Conservation (phyloP, 2,888 invertebrate genomes). For the Scotopteryx bipunctaria region DNA sequence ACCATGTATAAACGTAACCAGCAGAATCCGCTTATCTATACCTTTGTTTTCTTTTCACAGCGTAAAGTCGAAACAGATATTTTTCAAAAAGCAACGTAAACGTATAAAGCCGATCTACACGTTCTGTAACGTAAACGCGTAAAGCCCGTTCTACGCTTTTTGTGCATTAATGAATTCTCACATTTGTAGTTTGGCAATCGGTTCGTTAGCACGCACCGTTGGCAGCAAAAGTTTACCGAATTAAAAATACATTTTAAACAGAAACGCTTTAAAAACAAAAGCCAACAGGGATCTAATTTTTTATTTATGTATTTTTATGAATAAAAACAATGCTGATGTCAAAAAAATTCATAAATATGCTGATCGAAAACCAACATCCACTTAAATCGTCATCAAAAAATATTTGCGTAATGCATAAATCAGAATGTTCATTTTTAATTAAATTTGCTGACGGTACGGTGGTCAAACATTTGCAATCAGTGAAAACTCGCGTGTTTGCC, state of each 20-base stretch:
- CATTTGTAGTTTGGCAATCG: slow-evolving; percentile 54
- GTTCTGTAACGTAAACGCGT: slow-evolving; percentile 1
- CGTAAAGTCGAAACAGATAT: not conserved
- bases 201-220: slow-evolving; percentile 53
- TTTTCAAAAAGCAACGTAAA: not conserved
- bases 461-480: slow-evolving; percentile 62
- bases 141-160: slow-evolving; percentile 43
- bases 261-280: not conserved
- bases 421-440: slow-evolving; percentile 24
- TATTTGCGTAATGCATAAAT: slow-evolving; percentile 17
- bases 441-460: slow-evolving; percentile 42
- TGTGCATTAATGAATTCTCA: slow-evolving; percentile 45
- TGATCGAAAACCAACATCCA: not conserved
- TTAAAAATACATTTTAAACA: not conserved
- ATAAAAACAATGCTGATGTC: not conserved
- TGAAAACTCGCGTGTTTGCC: slow-evolving; percentile 53
- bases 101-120: no score
- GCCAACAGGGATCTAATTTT: not conserved
- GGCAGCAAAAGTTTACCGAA: slow-evolving; percentile 32
- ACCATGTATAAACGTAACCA: no score
- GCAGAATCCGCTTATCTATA: no score
- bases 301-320: not conserved
- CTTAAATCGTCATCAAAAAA: slow-evolving; percentile 21
- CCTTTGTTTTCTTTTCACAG: no score
- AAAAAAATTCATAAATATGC: not conserved